phyloP scores from a whole-genome alignment of 2,113 vertebrate genomes.

The Cavia aperea region DNA sequence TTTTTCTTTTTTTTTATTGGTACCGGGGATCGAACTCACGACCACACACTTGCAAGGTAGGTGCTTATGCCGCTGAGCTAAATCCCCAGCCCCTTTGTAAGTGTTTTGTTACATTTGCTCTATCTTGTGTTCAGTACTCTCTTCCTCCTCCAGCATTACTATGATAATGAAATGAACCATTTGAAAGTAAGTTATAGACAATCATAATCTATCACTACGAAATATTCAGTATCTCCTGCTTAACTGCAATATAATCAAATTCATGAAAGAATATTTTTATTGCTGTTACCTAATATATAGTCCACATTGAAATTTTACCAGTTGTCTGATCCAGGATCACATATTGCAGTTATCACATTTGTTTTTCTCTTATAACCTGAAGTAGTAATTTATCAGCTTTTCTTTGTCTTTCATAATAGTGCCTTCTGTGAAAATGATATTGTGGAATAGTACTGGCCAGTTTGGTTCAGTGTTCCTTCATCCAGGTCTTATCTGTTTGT shows the following conservation, averaged over 20 bases:
- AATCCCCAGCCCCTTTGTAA: not conserved
- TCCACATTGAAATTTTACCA: not conserved
- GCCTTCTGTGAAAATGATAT: not conserved
- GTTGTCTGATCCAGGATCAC: not conserved
- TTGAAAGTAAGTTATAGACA: not conserved
- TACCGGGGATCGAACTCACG: no score
- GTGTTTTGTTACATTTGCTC: not conserved
- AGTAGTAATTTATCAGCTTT: not conserved
- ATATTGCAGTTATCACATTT: not conserved
- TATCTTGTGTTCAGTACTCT: not conserved
- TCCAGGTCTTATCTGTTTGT: not conserved
- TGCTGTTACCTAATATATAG: not conserved
- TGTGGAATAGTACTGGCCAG: not conserved
- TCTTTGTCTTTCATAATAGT: not conserved
- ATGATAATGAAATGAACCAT: not conserved
- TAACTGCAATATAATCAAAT: not conserved
- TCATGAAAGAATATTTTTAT: not conserved
- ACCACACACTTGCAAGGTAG: no score
- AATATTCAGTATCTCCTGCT: not conserved
- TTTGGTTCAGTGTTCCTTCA: not conserved
- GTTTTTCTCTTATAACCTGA: not conserved
- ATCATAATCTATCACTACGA: not conserved
- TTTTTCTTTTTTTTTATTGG: no score
- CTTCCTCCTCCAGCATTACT: not conserved
- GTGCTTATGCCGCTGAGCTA: no score